A percentile compares a stretch with the other conserved stretches of the same genome.
These are phyloP conservation scores for Lampris megalopsis DNA, from an alignment of 2,113 vertebrate genomes.

Conservation along the genomic window DNA sequence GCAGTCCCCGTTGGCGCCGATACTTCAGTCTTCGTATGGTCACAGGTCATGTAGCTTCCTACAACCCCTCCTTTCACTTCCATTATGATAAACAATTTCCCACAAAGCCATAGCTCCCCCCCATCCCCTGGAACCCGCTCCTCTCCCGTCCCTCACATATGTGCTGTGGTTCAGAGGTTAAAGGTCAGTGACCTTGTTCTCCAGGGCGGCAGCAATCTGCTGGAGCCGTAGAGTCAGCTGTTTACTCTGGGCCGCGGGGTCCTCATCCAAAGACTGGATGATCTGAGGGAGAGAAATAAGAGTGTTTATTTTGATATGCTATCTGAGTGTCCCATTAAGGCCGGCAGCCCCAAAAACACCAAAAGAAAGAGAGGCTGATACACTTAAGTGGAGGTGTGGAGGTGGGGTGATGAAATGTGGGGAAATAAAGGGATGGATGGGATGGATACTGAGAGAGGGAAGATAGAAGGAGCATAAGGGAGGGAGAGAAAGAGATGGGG, in stretches of 20 bases:
- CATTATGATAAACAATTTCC: conserved; percentile 35
- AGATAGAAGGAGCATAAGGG: too few species aligned
- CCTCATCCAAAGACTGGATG: conserved; percentile 95
- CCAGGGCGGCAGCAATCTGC: conserved; percentile 95
- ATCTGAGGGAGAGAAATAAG: conserved; percentile 80
- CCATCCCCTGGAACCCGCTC: neutral
- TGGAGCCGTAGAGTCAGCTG: conserved; percentile 96
- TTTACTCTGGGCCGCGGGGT: conserved; percentile 95
- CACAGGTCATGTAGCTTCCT: conserved; percentile 43
- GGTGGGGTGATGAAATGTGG: neutral
- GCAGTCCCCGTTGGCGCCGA: conserved; percentile 28
- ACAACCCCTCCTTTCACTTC: conserved; percentile 34
- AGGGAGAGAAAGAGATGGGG: neutral
- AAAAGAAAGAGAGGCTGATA: too few species aligned
- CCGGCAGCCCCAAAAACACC: too few species aligned
- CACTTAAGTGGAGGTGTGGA: neutral
- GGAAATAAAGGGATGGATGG: neutral
- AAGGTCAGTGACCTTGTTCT: conserved; percentile 99
- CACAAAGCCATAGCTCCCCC: conserved; percentile 32
- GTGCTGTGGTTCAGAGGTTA: conserved; percentile 76
- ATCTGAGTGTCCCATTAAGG: neutral
- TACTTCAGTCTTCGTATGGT: conserved; percentile 31
- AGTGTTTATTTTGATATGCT: neutral
- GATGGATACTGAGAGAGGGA: too few species aligned
- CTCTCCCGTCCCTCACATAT: neutral